Evolutionary conservation across 2,113 vertebrate species (phyloP), one percentile per base, ranked within the genome.

Genomic region (Leptocoma aspasia): DNA sequence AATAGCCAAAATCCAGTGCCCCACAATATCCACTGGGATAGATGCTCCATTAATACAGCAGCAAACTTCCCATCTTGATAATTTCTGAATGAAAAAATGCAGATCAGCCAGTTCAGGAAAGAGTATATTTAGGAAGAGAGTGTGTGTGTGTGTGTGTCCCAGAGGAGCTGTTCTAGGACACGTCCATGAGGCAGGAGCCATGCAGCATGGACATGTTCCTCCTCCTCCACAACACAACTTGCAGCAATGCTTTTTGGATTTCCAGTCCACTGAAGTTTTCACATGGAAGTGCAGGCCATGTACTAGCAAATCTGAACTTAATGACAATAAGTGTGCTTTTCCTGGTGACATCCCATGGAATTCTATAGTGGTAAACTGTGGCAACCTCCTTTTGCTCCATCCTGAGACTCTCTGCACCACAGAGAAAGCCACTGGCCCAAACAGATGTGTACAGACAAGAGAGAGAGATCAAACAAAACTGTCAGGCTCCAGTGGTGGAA

Each of bases 381-480:
- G 49, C 2, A 4, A 45, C 23, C n/a, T 77, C 54, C 28, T 57
- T 79, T 79, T 60, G 54, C 47, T 5, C 6, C 69, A n/a, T 37
- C 24, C 37, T 4, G 3, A 49, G 60, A 17, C 33, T 78, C 61
- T 54, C 68, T 35, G 76, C 61, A 54, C 26, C 59, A 10, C n/a
- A 10, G 24, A 9, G 52, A 28, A 71, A 82, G 69, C 27, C 73
- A 14, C 87, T 30, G 71, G 63, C 41, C 89, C 68, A 37, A 84
- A 72, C 11, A 89, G 73, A 60, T 84, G 69, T 44, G 72, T 30
- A 45, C 3, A 82, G 90, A 23, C 18, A 28, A 76, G 49, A 78
- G 39, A 54, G 57, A 83, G 85, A 77, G 68, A 83, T 76, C 80
- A 92, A 92, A 60, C 82, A 64, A 52, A 92, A 35, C 66, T 20